Conservation (phyloP, 2,113 vertebrate genomes). For the Corydoras sp. region DNA sequence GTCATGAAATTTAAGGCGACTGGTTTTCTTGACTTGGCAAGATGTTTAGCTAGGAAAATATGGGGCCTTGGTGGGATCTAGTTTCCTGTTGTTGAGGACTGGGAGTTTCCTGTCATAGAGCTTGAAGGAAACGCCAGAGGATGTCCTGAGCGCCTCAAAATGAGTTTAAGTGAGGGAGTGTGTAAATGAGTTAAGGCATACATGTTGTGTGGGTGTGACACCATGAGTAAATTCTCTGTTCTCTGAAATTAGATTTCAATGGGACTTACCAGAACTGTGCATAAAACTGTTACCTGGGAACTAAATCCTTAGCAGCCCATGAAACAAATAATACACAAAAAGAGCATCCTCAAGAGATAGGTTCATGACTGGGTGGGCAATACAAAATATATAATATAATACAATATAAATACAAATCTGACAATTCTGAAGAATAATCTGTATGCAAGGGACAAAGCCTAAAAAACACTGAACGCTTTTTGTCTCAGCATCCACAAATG, state of each 20-base stretch:
- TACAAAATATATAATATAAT: no score
- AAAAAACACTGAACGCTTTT: no score
- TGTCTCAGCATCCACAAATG: no score
- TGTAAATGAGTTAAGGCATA: not conserved
- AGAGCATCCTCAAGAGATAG: no score
- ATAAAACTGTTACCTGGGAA: no score
- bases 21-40: slow-evolving; percentile 14
- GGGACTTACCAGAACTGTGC: no score
- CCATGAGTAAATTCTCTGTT: not conserved
- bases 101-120: slow-evolving; percentile 64
- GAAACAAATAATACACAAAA: no score
- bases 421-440: no score
- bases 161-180: slow-evolving; percentile 14
- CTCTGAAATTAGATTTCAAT: not conserved
- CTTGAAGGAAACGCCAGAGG: slow-evolving; percentile 54
- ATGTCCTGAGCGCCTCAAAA: slow-evolving; percentile 60
- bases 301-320: no score
- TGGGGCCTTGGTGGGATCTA: slow-evolving; percentile 30
- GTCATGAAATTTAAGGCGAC: slow-evolving; percentile 5
- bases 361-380: no score
- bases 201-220: not conserved
- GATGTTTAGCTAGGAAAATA: slow-evolving; percentile 31
- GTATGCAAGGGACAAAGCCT: no score
- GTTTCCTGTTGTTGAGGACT: slow-evolving; percentile 61
- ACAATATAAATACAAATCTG: no score